phyloP scores from a whole-genome alignment of 1,140 invertebrate species.

The Brachionus koreanus region DNA sequence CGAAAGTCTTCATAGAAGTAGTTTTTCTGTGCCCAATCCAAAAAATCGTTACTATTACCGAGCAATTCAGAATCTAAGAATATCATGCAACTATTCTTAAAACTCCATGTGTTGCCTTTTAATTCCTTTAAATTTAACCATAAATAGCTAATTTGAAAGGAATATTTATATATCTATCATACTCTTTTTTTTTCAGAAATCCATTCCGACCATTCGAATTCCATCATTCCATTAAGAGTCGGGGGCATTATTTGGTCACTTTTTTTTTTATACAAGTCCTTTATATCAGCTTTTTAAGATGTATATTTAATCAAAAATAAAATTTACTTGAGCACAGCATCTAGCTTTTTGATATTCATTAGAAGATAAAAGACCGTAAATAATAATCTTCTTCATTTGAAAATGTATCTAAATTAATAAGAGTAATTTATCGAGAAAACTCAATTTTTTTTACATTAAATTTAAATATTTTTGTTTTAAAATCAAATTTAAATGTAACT shows the following conservation, averaged over 20 bases:
- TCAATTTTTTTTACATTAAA: background rate
- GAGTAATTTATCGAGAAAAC: background rate
- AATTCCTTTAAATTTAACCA: constrained; percentile 49
- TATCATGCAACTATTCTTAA: constrained; percentile 53
- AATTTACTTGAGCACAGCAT: constrained; percentile 37
- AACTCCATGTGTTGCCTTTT: constrained; percentile 56
- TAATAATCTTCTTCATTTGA: background rate
- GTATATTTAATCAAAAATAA: background rate
- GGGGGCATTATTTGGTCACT: constrained; percentile 48
- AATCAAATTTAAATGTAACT: too few species aligned
- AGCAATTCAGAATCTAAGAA: constrained; percentile 55
- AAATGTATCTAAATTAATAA: background rate
- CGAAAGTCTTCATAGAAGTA: constrained; percentile 55
- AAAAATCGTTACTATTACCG: constrained; percentile 54
- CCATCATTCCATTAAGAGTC: constrained; percentile 52
- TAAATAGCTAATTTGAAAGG: background rate
- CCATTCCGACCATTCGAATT: constrained; percentile 57
- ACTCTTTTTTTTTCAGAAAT: constrained; percentile 55
- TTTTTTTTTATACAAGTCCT: constrained; percentile 53
- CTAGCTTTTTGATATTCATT: constrained; percentile 21
- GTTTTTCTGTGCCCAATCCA: constrained; percentile 54
- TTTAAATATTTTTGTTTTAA: too few species aligned
- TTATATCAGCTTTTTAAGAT: background rate
- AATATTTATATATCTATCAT: too few species aligned
- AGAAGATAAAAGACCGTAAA: constrained; percentile 52